Conservation (phyloP, 1,140 invertebrate species). For the Ceratina calcarata region DNA sequence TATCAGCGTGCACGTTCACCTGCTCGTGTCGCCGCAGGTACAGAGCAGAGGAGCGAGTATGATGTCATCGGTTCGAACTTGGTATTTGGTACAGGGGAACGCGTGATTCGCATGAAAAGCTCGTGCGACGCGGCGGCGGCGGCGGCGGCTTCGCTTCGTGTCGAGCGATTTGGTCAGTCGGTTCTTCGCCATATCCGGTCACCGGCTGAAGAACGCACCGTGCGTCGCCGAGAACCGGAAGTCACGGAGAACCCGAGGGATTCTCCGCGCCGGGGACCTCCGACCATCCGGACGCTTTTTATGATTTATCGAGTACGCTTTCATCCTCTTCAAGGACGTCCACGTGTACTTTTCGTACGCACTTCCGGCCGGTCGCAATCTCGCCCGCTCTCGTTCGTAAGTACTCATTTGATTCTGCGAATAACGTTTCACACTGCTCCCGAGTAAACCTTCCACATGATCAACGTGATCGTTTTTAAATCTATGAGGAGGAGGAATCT, state of each 20-base stretch:
- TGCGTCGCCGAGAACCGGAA: slow-evolving; percentile 64
- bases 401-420: neutral
- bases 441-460: too few species aligned
- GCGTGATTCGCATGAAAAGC: slow-evolving; percentile 73
- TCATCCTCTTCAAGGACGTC: slow-evolving; percentile 11
- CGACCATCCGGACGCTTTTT: neutral
- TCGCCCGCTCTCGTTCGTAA: neutral
- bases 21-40: slow-evolving; percentile 18
- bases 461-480: too few species aligned
- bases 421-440: neutral
- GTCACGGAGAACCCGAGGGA: slow-evolving; percentile 65
- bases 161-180: slow-evolving; percentile 59
- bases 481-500: too few species aligned
- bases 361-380: slow-evolving; percentile 15
- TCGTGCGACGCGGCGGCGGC: slow-evolving; percentile 44
- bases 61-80: slow-evolving; percentile 70
- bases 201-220: slow-evolving; percentile 51
- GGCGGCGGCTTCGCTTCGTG: slow-evolving; percentile 20
- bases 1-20: slow-evolving; percentile 9
- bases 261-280: neutral
- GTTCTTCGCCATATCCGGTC: slow-evolving; percentile 75
- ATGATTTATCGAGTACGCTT: neutral
- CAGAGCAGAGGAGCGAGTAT: slow-evolving; percentile 58
- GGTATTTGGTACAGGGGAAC: slow-evolving; percentile 74
- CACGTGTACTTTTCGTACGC: slow-evolving; percentile 19